Evolutionary conservation across 2,113 vertebrate genomes (phyloP), one percentile per base, ranked within the genome.

Genomic region (Mobula hypostoma): DNA sequence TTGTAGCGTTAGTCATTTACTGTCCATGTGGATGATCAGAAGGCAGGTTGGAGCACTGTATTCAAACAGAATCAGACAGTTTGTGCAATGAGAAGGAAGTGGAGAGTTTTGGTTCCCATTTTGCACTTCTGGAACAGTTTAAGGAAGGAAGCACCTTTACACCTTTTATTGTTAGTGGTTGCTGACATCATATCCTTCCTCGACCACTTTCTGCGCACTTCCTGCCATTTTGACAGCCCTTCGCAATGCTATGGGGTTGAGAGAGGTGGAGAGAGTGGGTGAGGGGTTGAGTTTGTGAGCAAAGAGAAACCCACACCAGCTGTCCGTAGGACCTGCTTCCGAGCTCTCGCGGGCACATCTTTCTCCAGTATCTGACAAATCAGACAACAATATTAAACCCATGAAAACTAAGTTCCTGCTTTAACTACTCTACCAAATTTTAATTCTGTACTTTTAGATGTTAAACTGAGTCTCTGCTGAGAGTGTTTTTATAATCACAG

Each of bases 131-230:
- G 97, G 97, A 98, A 97, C 98, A 96, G 98, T 98, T 98, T 98
- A 97, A 97, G 98, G 97, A 98, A 99, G 98, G 98, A 99, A 99
- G 97, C 98, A 99, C 98, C 98, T 98, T 99, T 98, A 97, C 98
- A 98, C 98, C 98, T 99, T 98, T 98, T 97, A 99, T 99, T 99
- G 98, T 99, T 97, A 96, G 96, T 96, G 97, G 97, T 97, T 98
- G 96, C 97, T 98, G 98, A 99, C 98, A 97, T 99, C 98, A 99
- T 95, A 96, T 99, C 98, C 99, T 99, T 98, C 98, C 97, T 96
- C 96, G 97, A 96, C 96, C 95, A 94, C 96, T 96, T 96, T 95
- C 96, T 97, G 97, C 97, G 96, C 97, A 97, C 97, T 99, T 99
- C 98, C 98, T 98, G 98, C 96, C 97, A 97, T 97, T 98, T 97